Evolutionary conservation across 1,140 invertebrate genomes (phyloP).

Genomic region (Pogonomyrmex barbatus): DNA sequence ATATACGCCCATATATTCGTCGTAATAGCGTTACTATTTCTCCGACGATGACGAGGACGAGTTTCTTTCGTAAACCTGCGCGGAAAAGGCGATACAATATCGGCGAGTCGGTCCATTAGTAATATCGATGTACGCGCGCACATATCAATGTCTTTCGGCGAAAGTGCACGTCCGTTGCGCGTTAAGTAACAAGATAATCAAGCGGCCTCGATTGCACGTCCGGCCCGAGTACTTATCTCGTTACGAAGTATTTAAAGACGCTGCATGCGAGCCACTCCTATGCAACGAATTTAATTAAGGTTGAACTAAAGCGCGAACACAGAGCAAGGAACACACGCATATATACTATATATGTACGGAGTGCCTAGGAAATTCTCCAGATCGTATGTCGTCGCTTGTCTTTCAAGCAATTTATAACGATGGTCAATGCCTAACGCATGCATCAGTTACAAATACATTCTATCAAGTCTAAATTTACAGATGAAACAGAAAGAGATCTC

Average conservation of each 20-base stretch:
- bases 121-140: conserved; percentile 46
- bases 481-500: not conserved
- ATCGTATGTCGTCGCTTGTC: not conserved
- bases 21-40: conserved; percentile 23
- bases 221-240: conserved; percentile 70
- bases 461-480: not conserved
- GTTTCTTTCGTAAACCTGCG: not conserved
- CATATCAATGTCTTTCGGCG: conserved; percentile 55
- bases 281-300: conserved; percentile 73
- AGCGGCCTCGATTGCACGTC: conserved; percentile 56
- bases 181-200: conserved; percentile 76
- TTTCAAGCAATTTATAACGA: not conserved
- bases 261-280: conserved; percentile 61
- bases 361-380: not conserved
- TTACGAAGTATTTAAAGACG: conserved; percentile 73
- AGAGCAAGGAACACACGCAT: not conserved
- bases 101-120: conserved; percentile 31
- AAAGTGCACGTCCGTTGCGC: conserved; percentile 40
- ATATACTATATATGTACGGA: not conserved
- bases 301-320: conserved; percentile 45
- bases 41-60: not conserved
- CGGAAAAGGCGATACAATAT: conserved; percentile 12
- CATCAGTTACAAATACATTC: not conserved
- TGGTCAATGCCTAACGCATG: not conserved
- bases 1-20: not conserved